Conservation (phyloP, 2,888 invertebrate genomes). For the Pristionchus fissidentatus region DNA sequence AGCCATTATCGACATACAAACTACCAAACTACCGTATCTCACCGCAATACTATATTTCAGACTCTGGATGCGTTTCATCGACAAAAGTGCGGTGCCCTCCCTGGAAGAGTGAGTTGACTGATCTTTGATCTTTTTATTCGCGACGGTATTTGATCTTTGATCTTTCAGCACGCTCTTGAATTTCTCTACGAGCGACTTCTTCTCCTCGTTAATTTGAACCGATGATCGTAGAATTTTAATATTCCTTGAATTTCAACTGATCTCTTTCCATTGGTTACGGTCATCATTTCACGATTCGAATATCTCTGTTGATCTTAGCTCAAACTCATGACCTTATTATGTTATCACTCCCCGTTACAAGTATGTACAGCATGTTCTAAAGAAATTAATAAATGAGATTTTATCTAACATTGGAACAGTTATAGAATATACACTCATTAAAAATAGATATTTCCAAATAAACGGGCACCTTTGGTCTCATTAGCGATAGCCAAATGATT, state of each 20-base stretch:
- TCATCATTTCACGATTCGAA: neutral
- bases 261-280: neutral
- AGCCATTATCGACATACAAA: neutral
- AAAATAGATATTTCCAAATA: too few relatives aligned
- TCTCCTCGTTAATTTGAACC: constrained; percentile 82
- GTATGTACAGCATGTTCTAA: constrained; percentile 2
- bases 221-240: neutral
- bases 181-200: constrained; percentile 94
- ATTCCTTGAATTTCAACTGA: neutral
- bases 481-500: too few relatives aligned
- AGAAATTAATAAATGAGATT: neutral
- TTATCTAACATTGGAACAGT: neutral
- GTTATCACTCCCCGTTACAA: neutral
- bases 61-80: constrained; percentile 36
- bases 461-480: too few relatives aligned
- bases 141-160: neutral
- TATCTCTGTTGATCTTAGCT: constrained; percentile 18
- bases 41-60: neutral
- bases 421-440: too few relatives aligned
- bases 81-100: constrained; percentile 55
- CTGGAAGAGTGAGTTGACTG: constrained; percentile 47
- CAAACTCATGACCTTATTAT: constrained; percentile 1
- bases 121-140: constrained; percentile 13
- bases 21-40: neutral
- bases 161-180: constrained; percentile 93